Evolutionary conservation across 2,113 vertebrate genomes (phyloP).

Genomic region (Chamaea fasciata): DNA sequence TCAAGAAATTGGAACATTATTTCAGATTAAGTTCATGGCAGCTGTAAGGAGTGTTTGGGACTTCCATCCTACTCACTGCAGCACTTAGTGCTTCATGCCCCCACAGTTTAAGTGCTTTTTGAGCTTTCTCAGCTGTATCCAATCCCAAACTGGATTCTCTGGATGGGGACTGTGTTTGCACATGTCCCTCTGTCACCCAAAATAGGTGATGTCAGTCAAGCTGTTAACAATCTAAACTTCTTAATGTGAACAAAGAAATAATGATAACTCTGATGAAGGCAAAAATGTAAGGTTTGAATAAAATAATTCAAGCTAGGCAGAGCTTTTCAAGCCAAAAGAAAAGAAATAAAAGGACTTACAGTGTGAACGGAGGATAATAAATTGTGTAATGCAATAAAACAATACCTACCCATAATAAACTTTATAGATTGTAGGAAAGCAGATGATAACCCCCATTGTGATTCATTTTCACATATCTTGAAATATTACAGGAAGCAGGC

Average conservation of each 20-base stretch:
- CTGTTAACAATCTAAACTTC: not conserved
- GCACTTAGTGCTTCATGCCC: fast-evolving
- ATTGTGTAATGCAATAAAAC: not conserved
- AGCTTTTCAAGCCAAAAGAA: not conserved
- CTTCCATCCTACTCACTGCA: not conserved
- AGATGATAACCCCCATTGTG: not conserved
- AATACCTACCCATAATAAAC: not conserved
- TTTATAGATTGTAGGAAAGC: not conserved
- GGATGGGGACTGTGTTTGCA: not conserved
- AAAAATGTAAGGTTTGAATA: not conserved
- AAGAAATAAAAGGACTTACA: not conserved
- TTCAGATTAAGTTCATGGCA: not conserved
- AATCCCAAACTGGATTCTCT: not conserved
- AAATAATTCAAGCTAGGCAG: not conserved
- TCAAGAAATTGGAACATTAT: not conserved
- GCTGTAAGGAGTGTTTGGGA: not conserved
- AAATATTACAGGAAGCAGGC: slow-evolving; percentile 17
- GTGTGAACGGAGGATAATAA: not conserved
- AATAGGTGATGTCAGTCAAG: not conserved
- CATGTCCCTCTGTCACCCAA: not conserved
- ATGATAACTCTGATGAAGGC: not conserved
- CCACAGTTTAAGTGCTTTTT: not conserved
- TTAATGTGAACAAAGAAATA: not conserved
- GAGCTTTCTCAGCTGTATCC: not conserved
- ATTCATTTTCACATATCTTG: slow-evolving; percentile 3